phyloP scores from a whole-genome alignment of 2,888 invertebrate genomes.

The Cylloceria caligata region DNA sequence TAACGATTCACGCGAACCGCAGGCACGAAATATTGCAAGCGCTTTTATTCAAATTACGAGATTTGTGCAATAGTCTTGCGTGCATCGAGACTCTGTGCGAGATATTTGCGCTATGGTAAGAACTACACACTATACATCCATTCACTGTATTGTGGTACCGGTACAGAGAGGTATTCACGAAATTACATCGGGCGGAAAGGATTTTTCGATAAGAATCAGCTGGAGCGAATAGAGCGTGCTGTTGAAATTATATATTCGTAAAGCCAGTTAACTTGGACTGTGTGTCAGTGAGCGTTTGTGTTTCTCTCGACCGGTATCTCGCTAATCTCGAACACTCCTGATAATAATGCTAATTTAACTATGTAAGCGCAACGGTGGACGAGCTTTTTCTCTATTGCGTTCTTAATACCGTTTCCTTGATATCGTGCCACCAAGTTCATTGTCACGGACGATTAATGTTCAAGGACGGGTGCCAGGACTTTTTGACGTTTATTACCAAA shows the following conservation, averaged over 20 bases:
- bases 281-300: not conserved
- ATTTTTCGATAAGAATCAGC: slow-evolving; percentile 54
- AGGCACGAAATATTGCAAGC: slow-evolving; percentile 27
- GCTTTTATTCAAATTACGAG: slow-evolving; percentile 48
- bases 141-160: not conserved
- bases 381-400: slow-evolving; percentile 8
- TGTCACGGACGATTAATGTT: slow-evolving; percentile 23
- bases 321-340: slow-evolving; percentile 36
- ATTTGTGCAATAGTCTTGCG: slow-evolving; percentile 36
- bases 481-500: not conserved
- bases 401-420: slow-evolving; percentile 4
- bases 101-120: slow-evolving; percentile 12
- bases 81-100: slow-evolving; percentile 34
- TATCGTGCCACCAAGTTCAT: slow-evolving; percentile 22
- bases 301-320: slow-evolving; percentile 11
- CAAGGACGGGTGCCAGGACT: not conserved
- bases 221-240: slow-evolving; percentile 31
- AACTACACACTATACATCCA: slow-evolving; percentile 5
- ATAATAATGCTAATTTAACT: slow-evolving; percentile 48
- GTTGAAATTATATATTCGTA: slow-evolving; percentile 32
- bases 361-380: slow-evolving; percentile 30
- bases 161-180: slow-evolving; percentile 32
- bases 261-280: slow-evolving; percentile 21
- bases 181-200: slow-evolving; percentile 53
- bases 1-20: slow-evolving; percentile 33